Base-by-base conservation (phyloP, 1,140 invertebrate species). In the Hydropsyche tenuis region DNA sequence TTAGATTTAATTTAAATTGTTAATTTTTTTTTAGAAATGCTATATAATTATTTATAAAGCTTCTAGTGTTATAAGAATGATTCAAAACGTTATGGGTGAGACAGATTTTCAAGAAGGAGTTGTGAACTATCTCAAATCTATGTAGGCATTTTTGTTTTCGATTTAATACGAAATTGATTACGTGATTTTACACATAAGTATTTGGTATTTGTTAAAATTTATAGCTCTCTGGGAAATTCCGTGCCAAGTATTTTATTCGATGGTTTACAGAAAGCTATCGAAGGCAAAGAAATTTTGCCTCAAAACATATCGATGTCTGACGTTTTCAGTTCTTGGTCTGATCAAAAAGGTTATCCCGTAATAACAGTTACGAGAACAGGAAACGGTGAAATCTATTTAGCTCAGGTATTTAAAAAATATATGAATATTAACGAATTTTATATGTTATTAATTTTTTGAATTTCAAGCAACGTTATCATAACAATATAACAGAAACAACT, bases 311-410 rank as follows among this genome's bases (percentile, higher is more conserved):
- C 73, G 0, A 12, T 87, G 0, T 51, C 75, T 0, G 78, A 81
- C 0, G 80, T 91, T 11, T 86, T 91, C 84, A 86, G 89, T 51
- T 87, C 88, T 0, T 94, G 92, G 91, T 89, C 88, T 1, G 82
- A 88, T 48, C 90, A 92, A 79, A 88, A 88, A 45, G 88, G 88
- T 0, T 92, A 89, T 81, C 91, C 92, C 0, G 78, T 82, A 3
- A n/a, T 84, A 4, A 90, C 85, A 0, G 86, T 91, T 1, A 85
- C 73, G 1, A 81, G 87, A 63, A 79, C 90, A 77, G 22, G 9
- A 6, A 48, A 6, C 1, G 20, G 45, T 46, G 23, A 12, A 2
- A 82, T 84, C 1, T 78, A 30, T 7, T 74, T 90, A 5, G 83
- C 78, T 5, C 89, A 90, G 81, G 86, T 88, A 79, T 69, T 77